Evolutionary conservation across 2,888 invertebrate species (phyloP).

Genomic region (Boloria euphrosyne): DNA sequence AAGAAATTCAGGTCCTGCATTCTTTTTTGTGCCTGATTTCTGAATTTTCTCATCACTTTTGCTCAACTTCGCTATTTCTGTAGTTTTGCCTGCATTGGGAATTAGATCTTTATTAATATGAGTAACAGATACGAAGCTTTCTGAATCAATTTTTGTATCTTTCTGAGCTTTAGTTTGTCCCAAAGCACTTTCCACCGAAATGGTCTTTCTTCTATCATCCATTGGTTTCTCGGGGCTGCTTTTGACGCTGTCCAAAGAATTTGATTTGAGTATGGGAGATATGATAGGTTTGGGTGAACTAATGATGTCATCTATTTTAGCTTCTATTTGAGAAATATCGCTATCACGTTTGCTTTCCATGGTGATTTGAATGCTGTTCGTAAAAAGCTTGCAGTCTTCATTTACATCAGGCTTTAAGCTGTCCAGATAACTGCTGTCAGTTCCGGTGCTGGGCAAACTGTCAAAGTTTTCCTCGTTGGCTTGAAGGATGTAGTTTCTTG

Average conservation of each 20-base stretch:
- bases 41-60: slow-evolving; percentile 70
- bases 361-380: slow-evolving; percentile 70
- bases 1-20: slow-evolving; percentile 85
- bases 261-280: slow-evolving; percentile 76
- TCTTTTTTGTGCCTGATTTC: slow-evolving; percentile 53
- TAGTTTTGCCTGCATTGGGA: slow-evolving; percentile 48
- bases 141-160: slow-evolving; percentile 60
- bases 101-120: slow-evolving; percentile 79
- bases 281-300: slow-evolving; percentile 79
- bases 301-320: slow-evolving; percentile 80
- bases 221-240: slow-evolving; percentile 77
- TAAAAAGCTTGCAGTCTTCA: slow-evolving; percentile 68
- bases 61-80: slow-evolving; percentile 56
- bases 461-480: slow-evolving; percentile 69
- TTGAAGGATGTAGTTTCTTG: slow-evolving; percentile 68
- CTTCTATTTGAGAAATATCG: slow-evolving; percentile 80
- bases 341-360: slow-evolving; percentile 73
- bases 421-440: slow-evolving; percentile 76
- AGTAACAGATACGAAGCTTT: slow-evolving; percentile 81
- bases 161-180: slow-evolving; percentile 51
- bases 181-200: slow-evolving; percentile 76
- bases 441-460: slow-evolving; percentile 75
- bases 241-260: slow-evolving; percentile 83
- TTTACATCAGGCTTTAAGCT: slow-evolving; percentile 71
- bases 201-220: slow-evolving; percentile 75